Conservation (phyloP, 92 coral and sea anemone genomes). For the Pocillopora meandrina region DNA sequence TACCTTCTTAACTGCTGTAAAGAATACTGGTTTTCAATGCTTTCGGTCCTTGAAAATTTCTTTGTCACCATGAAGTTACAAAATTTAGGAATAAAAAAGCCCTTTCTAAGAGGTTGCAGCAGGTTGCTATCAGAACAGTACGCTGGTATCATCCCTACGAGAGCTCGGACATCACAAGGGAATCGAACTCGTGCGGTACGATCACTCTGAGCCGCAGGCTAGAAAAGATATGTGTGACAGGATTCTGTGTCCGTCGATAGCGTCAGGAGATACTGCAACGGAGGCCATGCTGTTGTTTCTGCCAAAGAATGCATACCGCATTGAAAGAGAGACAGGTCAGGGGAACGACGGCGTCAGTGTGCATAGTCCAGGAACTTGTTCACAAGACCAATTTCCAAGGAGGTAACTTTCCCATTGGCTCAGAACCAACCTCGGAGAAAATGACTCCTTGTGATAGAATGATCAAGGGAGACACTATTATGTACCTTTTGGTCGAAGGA, state of each 20-base stretch:
- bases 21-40: constrained; percentile 61
- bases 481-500: constrained; percentile 32
- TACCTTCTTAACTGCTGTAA: constrained; percentile 43
- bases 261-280: constrained; percentile 44
- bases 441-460: too few relatives aligned
- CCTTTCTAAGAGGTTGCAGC: constrained; percentile 51
- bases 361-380: constrained; percentile 33
- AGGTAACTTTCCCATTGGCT: constrained; percentile 37
- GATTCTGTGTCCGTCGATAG: not conserved
- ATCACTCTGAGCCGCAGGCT: too few relatives aligned
- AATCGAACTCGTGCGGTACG: too few relatives aligned
- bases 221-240: too few relatives aligned
- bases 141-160: constrained; percentile 42
- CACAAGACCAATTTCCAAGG: constrained; percentile 31
- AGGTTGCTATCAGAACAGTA: constrained; percentile 55
- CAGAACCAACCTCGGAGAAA: constrained; percentile 24
- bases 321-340: constrained; percentile 54
- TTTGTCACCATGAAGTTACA: not conserved
- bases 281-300: constrained; percentile 55
- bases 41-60: constrained; percentile 39
- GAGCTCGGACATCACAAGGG: constrained; percentile 7
- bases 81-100: not conserved
- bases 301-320: constrained; percentile 53
- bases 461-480: too few relatives aligned
- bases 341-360: constrained; percentile 53